A percentile compares a stretch with the other conserved stretches of the same genome.
Conservation (phyloP, 2,888 invertebrate species). For the Cetonia aurata region DNA sequence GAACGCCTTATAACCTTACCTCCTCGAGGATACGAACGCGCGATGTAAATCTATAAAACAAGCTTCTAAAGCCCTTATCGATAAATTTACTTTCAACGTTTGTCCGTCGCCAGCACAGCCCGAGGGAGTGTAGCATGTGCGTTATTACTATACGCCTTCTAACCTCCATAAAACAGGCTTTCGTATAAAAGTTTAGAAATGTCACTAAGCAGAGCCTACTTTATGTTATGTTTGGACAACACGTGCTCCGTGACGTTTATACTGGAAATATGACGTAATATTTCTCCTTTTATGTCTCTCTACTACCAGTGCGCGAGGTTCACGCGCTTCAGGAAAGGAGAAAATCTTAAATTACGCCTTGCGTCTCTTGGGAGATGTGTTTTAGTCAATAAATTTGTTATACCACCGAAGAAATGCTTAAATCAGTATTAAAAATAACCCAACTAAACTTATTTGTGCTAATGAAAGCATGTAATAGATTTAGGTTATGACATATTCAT, state of each 20-base stretch:
- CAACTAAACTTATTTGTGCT: no score
- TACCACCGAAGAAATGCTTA: no score
- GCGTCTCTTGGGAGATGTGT: neutral
- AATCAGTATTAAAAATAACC: no score
- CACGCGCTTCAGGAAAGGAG: neutral
- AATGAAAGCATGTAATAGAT: no score
- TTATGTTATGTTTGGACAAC: constrained; percentile 65
- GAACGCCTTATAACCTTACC: constrained; percentile 27
- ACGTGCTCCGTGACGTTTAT: constrained; percentile 64
- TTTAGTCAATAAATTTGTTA: no score
- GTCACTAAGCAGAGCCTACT: constrained; percentile 62
- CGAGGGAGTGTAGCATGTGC: constrained; percentile 42
- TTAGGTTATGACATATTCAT: no score
- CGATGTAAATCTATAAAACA: constrained; percentile 43
- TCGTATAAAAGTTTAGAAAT: constrained; percentile 62
- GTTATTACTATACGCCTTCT: constrained; percentile 47
- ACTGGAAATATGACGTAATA: constrained; percentile 63
- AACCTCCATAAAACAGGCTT: constrained; percentile 55
- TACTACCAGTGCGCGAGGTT: constrained; percentile 3
- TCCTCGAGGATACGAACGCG: neutral
- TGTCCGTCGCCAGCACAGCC: constrained; percentile 29
- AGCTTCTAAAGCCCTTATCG: constrained; percentile 41
- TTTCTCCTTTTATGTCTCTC: constrained; percentile 61
- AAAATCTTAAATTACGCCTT: constrained; percentile 13
- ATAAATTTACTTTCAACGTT: constrained; percentile 46